Base-by-base conservation (phyloP, 2,888 invertebrate genomes). In the Lithophane socia region DNA sequence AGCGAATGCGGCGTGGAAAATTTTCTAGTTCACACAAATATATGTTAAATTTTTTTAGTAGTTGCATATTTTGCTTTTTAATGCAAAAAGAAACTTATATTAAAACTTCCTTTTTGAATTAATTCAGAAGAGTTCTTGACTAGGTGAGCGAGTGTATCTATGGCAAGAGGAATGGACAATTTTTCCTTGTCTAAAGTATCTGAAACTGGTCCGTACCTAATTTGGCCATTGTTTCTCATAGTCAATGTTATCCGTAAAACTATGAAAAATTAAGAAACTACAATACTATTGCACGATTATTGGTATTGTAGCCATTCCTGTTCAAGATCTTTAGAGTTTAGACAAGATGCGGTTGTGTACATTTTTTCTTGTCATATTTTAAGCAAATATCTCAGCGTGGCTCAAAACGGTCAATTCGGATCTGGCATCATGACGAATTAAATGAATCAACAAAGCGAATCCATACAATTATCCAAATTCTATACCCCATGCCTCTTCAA, bases 1-100 rank as follows among this genome's bases (percentile, higher is more conserved):
- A n/a, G n/a, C 12, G 12, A 85, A 78, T 65, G 10, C 1, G 2
- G 12, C 0, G 71, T 67, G 82, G 85, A 85, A 78, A 78, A 83
- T 83, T 72, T 74, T 78, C 52, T 63, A 60, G 37, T 64, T 47
- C 52, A 42, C 70, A 65, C 52, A 52, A 68, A 44, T 37, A 47
- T 61, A 56, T 63, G 74, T 66, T 73, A 16, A 37, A n/a, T n/a
- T n/a, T 5, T 77, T 21, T 4, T 42, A 12, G 47, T 49, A 21
- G 29, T 21, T 67, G 21, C 13, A 49, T n/a, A 18, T 60, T 8
- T 29, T 29, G 16, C 29, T 58, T 24, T 24, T 56, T 10, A 56
- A 56, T 56, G 56, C 12, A 24, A 60, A 60, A 58, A 2, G 2
- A n/a, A 9, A 56, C n/a, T 21, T 54, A 56, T n/a, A n/a, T n/a